Evolutionary conservation across 2,888 invertebrate genomes (phyloP).

Genomic region (Sceliomorpha sp.): DNA sequence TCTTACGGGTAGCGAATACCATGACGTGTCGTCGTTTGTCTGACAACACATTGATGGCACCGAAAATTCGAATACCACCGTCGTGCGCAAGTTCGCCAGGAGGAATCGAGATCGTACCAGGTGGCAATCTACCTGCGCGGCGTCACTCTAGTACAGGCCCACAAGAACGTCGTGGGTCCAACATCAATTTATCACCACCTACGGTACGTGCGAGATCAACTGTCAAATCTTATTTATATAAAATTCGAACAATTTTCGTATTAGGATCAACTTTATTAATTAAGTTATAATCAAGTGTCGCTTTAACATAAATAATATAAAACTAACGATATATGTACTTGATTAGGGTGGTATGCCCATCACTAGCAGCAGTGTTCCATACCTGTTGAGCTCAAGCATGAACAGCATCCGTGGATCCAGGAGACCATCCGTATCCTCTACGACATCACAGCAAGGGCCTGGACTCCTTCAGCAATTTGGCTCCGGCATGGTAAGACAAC

Average conservation of each 20-base stretch:
- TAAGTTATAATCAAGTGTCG: too few relatives aligned
- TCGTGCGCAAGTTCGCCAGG: constrained; percentile 92
- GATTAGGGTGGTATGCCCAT: constrained; percentile 93
- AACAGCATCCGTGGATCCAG: constrained; percentile 87
- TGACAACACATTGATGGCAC: constrained; percentile 95
- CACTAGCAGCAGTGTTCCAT: constrained; percentile 93
- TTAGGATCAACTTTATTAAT: too few relatives aligned
- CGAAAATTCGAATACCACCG: constrained; percentile 93
- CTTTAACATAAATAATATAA: constrained; percentile 4
- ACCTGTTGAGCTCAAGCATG: constrained; percentile 90
- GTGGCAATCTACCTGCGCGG: constrained; percentile 89
- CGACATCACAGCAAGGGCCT: constrained; percentile 85
- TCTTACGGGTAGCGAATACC: constrained; percentile 89
- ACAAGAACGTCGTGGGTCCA: constrained; percentile 91
- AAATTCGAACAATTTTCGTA: too few relatives aligned
- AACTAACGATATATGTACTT: background rate
- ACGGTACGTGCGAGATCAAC: constrained; percentile 85
- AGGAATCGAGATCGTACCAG: constrained; percentile 85
- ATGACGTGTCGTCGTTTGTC: constrained; percentile 93
- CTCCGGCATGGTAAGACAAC: constrained; percentile 96
- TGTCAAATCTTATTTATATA: too few relatives aligned
- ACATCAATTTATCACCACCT: constrained; percentile 92
- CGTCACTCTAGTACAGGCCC: constrained; percentile 96
- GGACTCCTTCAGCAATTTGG: constrained; percentile 93
- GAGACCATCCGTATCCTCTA: constrained; percentile 87